phyloP scores from a whole-genome alignment of 2,797 vertebrate species.

The Apogon talboti region DNA sequence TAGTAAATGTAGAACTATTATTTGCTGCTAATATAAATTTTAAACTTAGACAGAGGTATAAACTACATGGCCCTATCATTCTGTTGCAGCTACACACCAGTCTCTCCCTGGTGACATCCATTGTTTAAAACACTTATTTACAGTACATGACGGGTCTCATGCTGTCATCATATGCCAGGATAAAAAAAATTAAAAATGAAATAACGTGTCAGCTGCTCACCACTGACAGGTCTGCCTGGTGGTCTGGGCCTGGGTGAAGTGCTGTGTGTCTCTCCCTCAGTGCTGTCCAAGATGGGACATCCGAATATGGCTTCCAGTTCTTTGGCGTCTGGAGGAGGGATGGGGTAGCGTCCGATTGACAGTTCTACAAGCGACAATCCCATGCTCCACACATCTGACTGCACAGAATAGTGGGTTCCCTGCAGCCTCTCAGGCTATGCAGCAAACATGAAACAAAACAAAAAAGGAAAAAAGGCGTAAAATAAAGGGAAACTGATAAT shows the following conservation, averaged over 20 bases:
- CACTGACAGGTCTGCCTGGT: slow-evolving; percentile 69
- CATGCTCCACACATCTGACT: slow-evolving; percentile 94
- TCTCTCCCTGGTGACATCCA: too few relatives aligned
- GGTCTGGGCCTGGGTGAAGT: slow-evolving; percentile 87
- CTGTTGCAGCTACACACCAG: too few relatives aligned
- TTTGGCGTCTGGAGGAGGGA: slow-evolving; percentile 89
- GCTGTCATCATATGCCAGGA: too few relatives aligned
- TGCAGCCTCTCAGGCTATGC: slow-evolving; percentile 89
- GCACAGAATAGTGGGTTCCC: slow-evolving; percentile 91
- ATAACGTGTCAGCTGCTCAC: slow-evolving; percentile 30
- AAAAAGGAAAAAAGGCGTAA: neutral
- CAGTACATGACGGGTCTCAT: too few relatives aligned
- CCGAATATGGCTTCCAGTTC: slow-evolving; percentile 92
- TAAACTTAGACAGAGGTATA: too few relatives aligned
- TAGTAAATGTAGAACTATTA: too few relatives aligned
- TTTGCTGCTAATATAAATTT: too few relatives aligned
- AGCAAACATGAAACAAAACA: slow-evolving; percentile 26
- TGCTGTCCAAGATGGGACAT: slow-evolving; percentile 80
- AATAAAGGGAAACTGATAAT: neutral
- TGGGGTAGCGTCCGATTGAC: slow-evolving; percentile 89
- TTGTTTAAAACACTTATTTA: too few relatives aligned
- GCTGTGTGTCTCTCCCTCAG: slow-evolving; percentile 81
- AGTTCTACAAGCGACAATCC: slow-evolving; percentile 91
- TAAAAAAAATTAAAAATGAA: neutral
- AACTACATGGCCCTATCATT: too few relatives aligned